These are phyloP conservation scores for Capitella teleta DNA, from an alignment of 1,140 invertebrate species.

Conservation along the genomic window DNA sequence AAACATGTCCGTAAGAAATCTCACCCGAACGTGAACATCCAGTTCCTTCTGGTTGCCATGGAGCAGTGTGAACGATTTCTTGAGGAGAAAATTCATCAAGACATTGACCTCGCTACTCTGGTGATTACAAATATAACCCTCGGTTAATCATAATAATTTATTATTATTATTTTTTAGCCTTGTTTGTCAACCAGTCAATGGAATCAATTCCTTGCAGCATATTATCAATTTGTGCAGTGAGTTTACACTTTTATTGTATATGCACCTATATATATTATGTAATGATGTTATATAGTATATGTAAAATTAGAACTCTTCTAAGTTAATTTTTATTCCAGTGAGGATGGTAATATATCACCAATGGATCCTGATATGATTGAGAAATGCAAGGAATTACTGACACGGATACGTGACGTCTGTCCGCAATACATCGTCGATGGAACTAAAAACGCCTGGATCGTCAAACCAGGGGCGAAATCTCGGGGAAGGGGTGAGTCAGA, in stretches of 20 bases:
- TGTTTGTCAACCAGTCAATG: background rate
- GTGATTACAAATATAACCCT: no score
- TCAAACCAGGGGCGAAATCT: slow-evolving; percentile 88
- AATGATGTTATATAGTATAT: no score
- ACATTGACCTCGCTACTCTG: no score
- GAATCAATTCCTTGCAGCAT: background rate
- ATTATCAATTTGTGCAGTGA: slow-evolving; percentile 9
- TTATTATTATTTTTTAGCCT: no score
- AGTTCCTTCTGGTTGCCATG: background rate
- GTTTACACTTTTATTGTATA: no score
- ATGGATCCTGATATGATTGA: background rate
- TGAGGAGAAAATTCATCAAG: background rate
- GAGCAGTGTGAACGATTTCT: slow-evolving; percentile 1
- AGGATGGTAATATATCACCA: background rate
- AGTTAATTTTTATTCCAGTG: no score
- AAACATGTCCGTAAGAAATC: no score
- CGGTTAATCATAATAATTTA: no score
- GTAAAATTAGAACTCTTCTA: no score
- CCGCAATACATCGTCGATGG: slow-evolving; percentile 71
- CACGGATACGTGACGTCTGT: slow-evolving; percentile 55
- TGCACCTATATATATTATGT: no score
- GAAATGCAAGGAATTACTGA: slow-evolving; percentile 18
- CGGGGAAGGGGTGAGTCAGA: slow-evolving; percentile 53
- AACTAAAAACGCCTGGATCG: slow-evolving; percentile 79
- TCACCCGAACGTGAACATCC: no score